Evolutionary conservation across 2,797 vertebrate species (phyloP).

Genomic region (Xiphorhynchus erythropygius): DNA sequence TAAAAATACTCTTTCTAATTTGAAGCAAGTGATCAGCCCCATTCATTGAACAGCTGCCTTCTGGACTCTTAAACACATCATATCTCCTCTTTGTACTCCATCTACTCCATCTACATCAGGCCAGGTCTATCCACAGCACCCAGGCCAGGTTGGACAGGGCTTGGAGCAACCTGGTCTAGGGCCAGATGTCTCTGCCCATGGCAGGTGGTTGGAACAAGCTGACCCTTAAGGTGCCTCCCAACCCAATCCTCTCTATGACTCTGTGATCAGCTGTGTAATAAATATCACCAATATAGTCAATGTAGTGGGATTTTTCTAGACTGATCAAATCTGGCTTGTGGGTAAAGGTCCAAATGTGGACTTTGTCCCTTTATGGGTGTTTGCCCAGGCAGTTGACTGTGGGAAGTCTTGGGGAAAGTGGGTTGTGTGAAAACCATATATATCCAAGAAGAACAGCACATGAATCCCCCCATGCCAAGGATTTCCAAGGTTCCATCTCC

Average conservation of each 20-base stretch:
- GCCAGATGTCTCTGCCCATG: background rate
- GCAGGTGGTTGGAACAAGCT: background rate
- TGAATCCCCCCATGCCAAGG: background rate
- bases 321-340: background rate
- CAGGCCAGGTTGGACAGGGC: fast-evolving
- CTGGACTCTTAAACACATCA: background rate
- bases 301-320: background rate
- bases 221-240: background rate
- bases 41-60: background rate
- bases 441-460: fast-evolving
- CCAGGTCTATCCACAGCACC: background rate
- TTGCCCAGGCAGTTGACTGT: background rate
- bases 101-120: background rate
- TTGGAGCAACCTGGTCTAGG: background rate
- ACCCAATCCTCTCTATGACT: background rate
- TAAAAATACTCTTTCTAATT: background rate
- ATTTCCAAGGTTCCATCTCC: background rate
- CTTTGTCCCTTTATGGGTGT: background rate
- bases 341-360: background rate
- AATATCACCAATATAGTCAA: background rate
- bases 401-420: background rate
- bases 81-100: too few relatives aligned
- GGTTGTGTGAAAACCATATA: background rate
- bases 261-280: background rate
- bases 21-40: background rate